Base-by-base conservation (phyloP, 2,888 invertebrate genomes). In the Heptascelio sp. region DNA sequence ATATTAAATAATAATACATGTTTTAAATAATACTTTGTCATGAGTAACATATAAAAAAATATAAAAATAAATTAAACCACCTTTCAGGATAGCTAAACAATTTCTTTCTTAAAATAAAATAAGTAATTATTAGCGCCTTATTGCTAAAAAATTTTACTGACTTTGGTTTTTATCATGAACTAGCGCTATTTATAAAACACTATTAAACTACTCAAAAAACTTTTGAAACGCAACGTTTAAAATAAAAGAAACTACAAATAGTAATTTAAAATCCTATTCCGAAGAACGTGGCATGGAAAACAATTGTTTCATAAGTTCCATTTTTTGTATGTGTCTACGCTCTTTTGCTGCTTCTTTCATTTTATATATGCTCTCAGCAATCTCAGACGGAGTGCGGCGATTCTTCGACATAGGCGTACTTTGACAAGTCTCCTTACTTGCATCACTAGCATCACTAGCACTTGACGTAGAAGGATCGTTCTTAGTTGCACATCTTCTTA, bases 261-360 rank as follows among this genome's bases (percentile, higher is more conserved):
- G n/a, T n/a, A n/a, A n/a, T n/a, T n/a, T n/a, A n/a, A n/a, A n/a
- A n/a, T n/a, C n/a, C n/a, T n/a, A n/a, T n/a, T n/a, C n/a, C n/a
- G n/a, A 30, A 30, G 13, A 37, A 57, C 17, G 3, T 30, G 57
- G 11, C 30, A 4, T 64, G 4, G 40, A 25, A 46, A 64, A 40
- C 23, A 53, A 53, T 23, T 34, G 9, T 51, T 37, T 25, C 11
- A 65, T 3, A 11, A 65, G 49, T 11, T 65, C 19, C 46, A 65
- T 65, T 65, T 65, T 49, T 65, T 65, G 49, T 19, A 0, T 46
- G 15, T 65, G 49, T 19, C 64, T n/a, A 17, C 64, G 64, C 21
- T 65, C 49, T 49, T 30, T 65, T 19, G n/a, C 17, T 49, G 43
- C 64, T 65, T 65, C 64, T 49, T 65, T 65, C 37, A 11, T 65